These are phyloP conservation scores for Junonia oenone DNA, from an alignment of 2,888 invertebrate genomes.

Conservation along the genomic window DNA sequence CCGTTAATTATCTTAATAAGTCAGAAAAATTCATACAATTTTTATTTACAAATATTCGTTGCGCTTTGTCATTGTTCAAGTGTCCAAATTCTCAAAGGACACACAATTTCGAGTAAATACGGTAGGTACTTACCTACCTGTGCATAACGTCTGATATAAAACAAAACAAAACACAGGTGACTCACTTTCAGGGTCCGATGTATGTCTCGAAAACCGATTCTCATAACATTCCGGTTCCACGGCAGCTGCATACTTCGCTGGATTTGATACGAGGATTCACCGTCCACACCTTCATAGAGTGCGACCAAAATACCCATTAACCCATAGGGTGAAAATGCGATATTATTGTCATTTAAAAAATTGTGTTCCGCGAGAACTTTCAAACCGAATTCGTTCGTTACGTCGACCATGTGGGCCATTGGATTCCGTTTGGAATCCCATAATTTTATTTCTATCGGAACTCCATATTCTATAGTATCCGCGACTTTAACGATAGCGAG, in stretches of 20 bases:
- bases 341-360: constrained; percentile 86
- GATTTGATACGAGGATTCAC: constrained; percentile 86
- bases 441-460: constrained; percentile 66
- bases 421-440: constrained; percentile 77
- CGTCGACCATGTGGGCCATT: constrained; percentile 87
- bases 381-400: constrained; percentile 86
- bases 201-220: constrained; percentile 90
- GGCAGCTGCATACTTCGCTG: constrained; percentile 85
- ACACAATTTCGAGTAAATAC: neutral
- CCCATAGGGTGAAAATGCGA: constrained; percentile 92
- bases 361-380: constrained; percentile 85
- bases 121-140: no score
- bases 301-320: constrained; percentile 88
- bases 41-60: neutral
- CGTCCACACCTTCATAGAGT: constrained; percentile 87
- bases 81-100: neutral
- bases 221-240: constrained; percentile 84
- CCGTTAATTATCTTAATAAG: neutral
- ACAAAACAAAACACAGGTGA: constrained; percentile 26
- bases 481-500: constrained; percentile 34
- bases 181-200: constrained; percentile 89
- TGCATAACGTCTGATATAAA: neutral
- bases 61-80: neutral
- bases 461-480: constrained; percentile 47
- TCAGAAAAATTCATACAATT: neutral